A percentile compares a stretch with the other conserved stretches of the same genome.
Evolutionary conservation across 2,797 vertebrate species (phyloP).

Genomic region (Salarias fasciatus): DNA sequence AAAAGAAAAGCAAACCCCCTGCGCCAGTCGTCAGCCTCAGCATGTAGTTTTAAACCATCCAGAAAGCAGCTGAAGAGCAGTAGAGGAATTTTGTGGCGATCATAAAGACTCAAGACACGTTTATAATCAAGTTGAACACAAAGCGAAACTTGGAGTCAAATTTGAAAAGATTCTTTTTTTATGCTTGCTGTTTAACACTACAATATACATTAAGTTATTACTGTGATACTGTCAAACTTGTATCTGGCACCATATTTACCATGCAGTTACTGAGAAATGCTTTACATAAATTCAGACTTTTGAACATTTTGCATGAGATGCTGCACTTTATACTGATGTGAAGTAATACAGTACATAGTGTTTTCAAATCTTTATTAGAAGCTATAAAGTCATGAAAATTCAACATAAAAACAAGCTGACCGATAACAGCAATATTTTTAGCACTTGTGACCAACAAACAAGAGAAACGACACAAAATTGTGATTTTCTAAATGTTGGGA

Average conservation of each 20-base stretch:
- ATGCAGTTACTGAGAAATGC: not conserved
- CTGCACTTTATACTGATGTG: too few relatives aligned
- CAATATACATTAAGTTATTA: too few relatives aligned
- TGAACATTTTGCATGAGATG: not conserved
- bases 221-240: too few relatives aligned
- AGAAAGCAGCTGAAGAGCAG: slow-evolving; percentile 15
- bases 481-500: too few relatives aligned
- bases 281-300: too few relatives aligned
- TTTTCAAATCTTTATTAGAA: slow-evolving; percentile 37
- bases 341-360: too few relatives aligned
- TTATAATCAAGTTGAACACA: slow-evolving; percentile 28
- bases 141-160: not conserved
- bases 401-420: not conserved
- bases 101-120: slow-evolving; percentile 10
- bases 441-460: not conserved
- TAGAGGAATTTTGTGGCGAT: slow-evolving; percentile 9
- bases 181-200: too few relatives aligned
- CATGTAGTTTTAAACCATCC: slow-evolving; percentile 14
- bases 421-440: slow-evolving; percentile 2
- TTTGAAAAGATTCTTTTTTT: too few relatives aligned
- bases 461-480: not conserved
- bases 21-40: slow-evolving; percentile 28
- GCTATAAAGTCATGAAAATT: slow-evolving; percentile 7
- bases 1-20: slow-evolving; percentile 22
- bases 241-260: not conserved